Base-by-base conservation (phyloP, 2,888 invertebrate species). In the Epirrhoe alternata region DNA sequence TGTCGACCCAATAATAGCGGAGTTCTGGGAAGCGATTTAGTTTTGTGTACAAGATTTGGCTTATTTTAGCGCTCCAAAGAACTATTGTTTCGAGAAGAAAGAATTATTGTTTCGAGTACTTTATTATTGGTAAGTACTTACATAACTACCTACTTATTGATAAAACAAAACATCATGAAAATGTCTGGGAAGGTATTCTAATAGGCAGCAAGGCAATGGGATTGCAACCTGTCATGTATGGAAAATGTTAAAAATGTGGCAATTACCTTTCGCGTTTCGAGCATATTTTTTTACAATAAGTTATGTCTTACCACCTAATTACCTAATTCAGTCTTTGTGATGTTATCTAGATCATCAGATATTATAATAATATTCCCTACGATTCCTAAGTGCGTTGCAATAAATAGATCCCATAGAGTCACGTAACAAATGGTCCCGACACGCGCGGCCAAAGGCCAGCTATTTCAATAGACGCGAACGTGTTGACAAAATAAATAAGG, bases 401-500 rank as follows among this genome's bases (percentile, higher is more conserved):
- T 42, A 55, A 38, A 45, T 57, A 47, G 47, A 6, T 31, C 45
- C 31, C 56, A 38, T 62, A 57, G 63, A 54, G 59, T 60, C 50
- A 63, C 51, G 17, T 51, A 59, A 70, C 65, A 62, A 61, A 61
- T 59, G 64, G 52, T 54, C 51, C 61, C 61, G 49, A 60, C 58
- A 61, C 61, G 59, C 64, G 59, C 62, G 53, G 54, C 55, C 57
- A 67, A 66, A 69, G 66, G 71, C 64, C 65, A 71, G 65, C 57
- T 62, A 68, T 68, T 72, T 70, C 67, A 63, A 71, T 74, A 72
- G 60, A 69, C 69, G 70, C 66, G 45, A 64, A 63, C 62, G 65
- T 75, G 75, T 76, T 76, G 77, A 81, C 81, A 78, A 79, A 79
- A 52, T 52, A 64, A 64, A 59, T 76, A 82, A 83, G 85, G 84